Evolutionary conservation across 2,888 invertebrate species (phyloP), one percentile per base, ranked within the genome.

Genomic region (Rhamnusium bicolor): DNA sequence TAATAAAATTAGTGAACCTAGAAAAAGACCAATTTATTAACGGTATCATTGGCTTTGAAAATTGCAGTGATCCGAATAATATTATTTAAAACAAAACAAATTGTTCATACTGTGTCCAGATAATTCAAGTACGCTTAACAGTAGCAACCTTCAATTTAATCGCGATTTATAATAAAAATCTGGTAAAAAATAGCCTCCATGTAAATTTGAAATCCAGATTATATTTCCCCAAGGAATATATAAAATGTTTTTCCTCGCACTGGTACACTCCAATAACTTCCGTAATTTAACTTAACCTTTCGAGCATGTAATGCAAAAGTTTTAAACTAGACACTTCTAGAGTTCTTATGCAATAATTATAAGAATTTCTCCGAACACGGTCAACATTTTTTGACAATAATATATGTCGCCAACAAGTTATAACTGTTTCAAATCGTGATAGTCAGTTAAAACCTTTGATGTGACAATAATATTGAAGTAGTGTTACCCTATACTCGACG

Each of bases 61-160:
- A 61, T 8, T 61, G 18, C 61, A 61, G n/a, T 46, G 61, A 61
- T 61, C 61, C 61, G 61, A 32, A 12, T 61, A 61, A 61, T 12
- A 19, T 46, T 21, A 61, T 46, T 61, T 61, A 61, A 61, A 61
- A 61, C 46, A 61, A 61, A 61, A 60, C 29, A 32, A 58, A 46
- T 61, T 61, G 46, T 61, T 61, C 61, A 46, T 18, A 61, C 46
- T 32, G 32, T 32, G n/a, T n/a, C 61, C 32, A 61, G 32, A 61
- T 19, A 61, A 46, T 61, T 61, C 61, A 61, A 61, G 61, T 12
- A 61, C 61, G 46, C 21, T 21, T 61, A 46, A 18, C 19, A 18
- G 19, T n/a, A 16, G 6, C 10, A 46, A 32, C 61, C 61, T 61
- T 61, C 61, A 40, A 46, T 5, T 16, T 21, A 18, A 18, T 61